phyloP scores from a whole-genome alignment of 23 tunicate species.

The Corella eumyota region DNA sequence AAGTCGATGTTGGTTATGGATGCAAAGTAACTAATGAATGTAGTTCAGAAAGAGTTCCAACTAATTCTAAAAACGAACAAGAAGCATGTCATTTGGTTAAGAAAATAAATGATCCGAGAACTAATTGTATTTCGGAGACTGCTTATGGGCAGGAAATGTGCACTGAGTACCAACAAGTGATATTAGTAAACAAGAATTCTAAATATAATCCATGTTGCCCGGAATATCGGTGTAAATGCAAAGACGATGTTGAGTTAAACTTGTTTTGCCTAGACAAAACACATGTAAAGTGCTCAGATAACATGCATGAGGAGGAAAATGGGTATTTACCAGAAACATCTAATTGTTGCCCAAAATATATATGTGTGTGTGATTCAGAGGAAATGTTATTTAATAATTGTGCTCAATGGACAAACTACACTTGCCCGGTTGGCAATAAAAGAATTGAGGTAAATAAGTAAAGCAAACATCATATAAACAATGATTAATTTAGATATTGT shows the following conservation, averaged over 20 bases:
- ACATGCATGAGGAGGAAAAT: not conserved
- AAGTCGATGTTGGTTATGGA: constrained; percentile 5
- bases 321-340: constrained; percentile 1
- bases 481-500: no score
- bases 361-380: constrained; percentile 8
- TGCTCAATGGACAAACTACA: constrained; percentile 10
- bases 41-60: not conserved
- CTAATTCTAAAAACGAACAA: not conserved
- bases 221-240: not conserved
- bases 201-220: not conserved
- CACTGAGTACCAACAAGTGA: not conserved
- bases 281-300: not conserved
- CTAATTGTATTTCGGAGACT: not conserved
- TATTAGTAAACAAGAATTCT: not conserved
- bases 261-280: not conserved
- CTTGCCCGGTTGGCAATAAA: constrained; percentile 4
- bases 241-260: not conserved
- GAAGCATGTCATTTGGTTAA: not conserved
- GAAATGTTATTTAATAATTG: not conserved
- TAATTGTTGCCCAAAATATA: constrained; percentile 7
- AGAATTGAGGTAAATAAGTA: constrained; percentile 2
- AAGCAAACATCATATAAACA: no score
- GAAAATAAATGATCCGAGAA: not conserved
- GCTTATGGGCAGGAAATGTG: not conserved
- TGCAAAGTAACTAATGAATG: constrained; percentile 5